Evolutionary conservation across 1,140 invertebrate species (phyloP), one percentile per base, ranked within the genome.

Genomic region (Drosophila neocordata): DNA sequence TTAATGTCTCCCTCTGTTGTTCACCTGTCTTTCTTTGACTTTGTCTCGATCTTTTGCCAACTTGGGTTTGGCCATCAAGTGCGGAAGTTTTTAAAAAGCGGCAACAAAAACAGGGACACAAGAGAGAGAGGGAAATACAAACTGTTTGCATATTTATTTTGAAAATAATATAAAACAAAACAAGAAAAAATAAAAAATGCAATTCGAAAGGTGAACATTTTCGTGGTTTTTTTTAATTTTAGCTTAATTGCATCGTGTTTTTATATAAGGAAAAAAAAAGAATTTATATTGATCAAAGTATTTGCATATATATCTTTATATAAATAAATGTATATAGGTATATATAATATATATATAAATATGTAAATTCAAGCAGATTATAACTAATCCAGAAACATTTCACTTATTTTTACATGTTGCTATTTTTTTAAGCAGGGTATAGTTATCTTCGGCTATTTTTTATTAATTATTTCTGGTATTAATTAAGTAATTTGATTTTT

Each of bases 121-220:
- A 41, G 37, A 38, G 22, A 22, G 52, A 64, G 71, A 60, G 12
- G 56, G 35, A 37, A 18, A 37, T 18, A 20, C 34, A 22, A 63
- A 69, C 59, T 65, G 66, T 69, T 72, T 82, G 82, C 82, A 85
- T 85, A 85, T 78, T 81, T 81, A 85, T 85, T 87, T 78, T 81
- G 78, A 6, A 48, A 76, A 63, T 44, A 55, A 55, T 2, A 24
- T 24, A 24, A 24, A n/a, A n/a, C n/a, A n/a, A n/a, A n/a, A n/a
- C n/a, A n/a, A n/a, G n/a, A n/a, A 0, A 24, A 24, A 24, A 24
- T 12, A 55, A 68, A 61, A 79, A 80, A 52, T 66, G 77, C 62
- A 87, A 87, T 87, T 88, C 74, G 79, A 88, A 87, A 88, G 83
- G 74, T 87, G 63, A 82, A 87, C 67, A 72, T 64, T 77, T 85